Evolutionary conservation across 2,113 vertebrate species (phyloP), one percentile per base, ranked within the genome.

Genomic region (Pachypanchax playfairii): DNA sequence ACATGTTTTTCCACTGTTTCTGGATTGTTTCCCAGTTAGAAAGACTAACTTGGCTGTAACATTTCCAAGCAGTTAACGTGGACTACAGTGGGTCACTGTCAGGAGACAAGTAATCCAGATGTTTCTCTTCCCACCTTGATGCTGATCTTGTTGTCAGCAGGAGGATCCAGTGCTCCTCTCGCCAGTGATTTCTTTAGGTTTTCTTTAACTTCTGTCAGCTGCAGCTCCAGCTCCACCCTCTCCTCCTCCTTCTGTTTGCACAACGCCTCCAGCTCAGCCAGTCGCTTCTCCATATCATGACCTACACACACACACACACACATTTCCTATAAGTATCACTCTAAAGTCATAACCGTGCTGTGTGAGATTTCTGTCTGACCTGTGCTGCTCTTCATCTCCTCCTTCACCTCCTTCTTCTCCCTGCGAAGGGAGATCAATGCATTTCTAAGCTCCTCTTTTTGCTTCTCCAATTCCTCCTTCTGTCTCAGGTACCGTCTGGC

Each of bases 121-220:
- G 26, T 26, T 17, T 29, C 28, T 28, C 6, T 14, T 33, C 31
- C 26, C 24, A 90, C 91, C 62, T 92, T 91, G 8, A 73, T 70
- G 36, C 83, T 90, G 43, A 77, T 69, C 77, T 91, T 94, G 75
- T 79, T 58, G 53, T 92, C 90, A 33, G 93, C 59, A 0, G 94
- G 87, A 4, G 94, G 89, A 22, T 92, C 93, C 75, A 96, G 83
- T 6, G 93, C 92, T 0, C 96, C 95, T 66, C 95, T 93, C 0
- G 97, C 96, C 90, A 98, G 65, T 0, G 95, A 97, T 79, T 96
- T 96, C 84, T 95, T 97, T 66, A 99, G 88, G 68, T 91, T 93
- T 75, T 98, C 96, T 85, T 98, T 98, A 76, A 98, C 97, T 43
- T 95, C 93, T 0, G 94, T 94, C 35, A 99, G 92, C 79, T 78